Percentiles rank a stretch among this genome's conserved stretches.
phyloP scores from a whole-genome alignment of 2,797 vertebrate genomes.

The Phataginus tricuspis region DNA sequence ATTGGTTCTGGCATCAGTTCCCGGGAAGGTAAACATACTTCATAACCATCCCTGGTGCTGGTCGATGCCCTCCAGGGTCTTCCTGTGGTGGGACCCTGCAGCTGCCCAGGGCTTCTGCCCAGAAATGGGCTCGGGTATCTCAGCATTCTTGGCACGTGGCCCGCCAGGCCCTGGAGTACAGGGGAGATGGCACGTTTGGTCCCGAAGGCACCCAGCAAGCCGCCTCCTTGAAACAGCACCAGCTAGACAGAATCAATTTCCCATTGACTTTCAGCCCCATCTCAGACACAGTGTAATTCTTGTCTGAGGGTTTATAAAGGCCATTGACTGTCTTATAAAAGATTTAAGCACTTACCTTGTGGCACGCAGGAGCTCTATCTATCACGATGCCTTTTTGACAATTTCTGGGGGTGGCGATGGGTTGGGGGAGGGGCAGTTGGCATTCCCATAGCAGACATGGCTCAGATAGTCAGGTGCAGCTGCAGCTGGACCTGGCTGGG shows the following conservation, averaged over 20 bases:
- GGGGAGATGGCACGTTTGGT: constrained; percentile 50
- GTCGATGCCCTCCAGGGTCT: neutral
- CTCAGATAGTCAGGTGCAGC: neutral
- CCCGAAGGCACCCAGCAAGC: constrained; percentile 53
- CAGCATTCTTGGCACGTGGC: neutral
- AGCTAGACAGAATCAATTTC: constrained; percentile 86
- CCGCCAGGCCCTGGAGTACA: neutral
- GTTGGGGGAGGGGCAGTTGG: constrained; percentile 19
- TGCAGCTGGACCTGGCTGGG: neutral
- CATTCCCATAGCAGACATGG: rapidly evolving
- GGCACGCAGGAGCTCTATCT: constrained; percentile 73
- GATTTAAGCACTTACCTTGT: constrained; percentile 84
- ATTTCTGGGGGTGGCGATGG: constrained; percentile 51
- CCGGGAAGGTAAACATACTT: constrained; percentile 56
- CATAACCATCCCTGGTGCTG: neutral
- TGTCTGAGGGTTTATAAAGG: constrained; percentile 85
- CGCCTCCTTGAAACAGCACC: constrained; percentile 78
- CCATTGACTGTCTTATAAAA: constrained; percentile 85
- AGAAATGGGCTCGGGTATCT: neutral
- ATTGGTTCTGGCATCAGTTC: neutral
- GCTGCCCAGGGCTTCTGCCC: neutral
- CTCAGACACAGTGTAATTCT: constrained; percentile 85
- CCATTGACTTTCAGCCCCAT: constrained; percentile 85
- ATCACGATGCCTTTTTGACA: constrained; percentile 79
- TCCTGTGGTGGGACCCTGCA: neutral